Base-by-base conservation (phyloP, 2,113 vertebrate genomes). In the Symphodus melops region DNA sequence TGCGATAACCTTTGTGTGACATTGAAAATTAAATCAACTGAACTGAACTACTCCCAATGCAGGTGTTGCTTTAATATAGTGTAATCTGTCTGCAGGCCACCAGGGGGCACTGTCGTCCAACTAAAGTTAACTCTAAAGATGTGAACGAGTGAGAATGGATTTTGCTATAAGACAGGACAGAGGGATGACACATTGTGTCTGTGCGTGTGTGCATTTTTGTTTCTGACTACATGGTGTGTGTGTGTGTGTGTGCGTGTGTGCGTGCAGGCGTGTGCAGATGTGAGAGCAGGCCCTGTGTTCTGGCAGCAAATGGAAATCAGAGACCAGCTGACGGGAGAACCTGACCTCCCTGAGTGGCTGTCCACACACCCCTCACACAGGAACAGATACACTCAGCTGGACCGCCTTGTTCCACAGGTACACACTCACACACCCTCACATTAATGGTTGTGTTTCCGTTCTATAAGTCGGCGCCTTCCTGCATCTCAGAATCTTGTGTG, bases 281-380 rank as follows among this genome's bases (percentile, higher is more conserved):
- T 99, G 72, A 90, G 97, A 89, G 95, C 96, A 16, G 96, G 95
- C 67, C 94, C 95, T 0, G 96, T 98, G 2, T 97, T 99, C 87
- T 99, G 98, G 98, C 95, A 96, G 83, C 95, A 96, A 84, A 96
- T 99, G 96, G 96, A 98, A 58, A 54, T 97, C 55, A 75, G 70
- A 61, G 95, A 96, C 21, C 81, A 51, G 57, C 76, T 96, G 25
- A 83, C 61, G 1, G 95, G 94, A 14, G 90, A 94, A 25, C 90
- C 89, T 20, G 92, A 63, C 63, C 1, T 95, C 23, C 96, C 97
- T 0, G 96, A 99, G 86, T 99, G 97, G 97, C 92, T 98, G 42
- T 99, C 97, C 72, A 99, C 98, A 4, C 98, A 99, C 75, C 97
- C 97, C 2, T 97, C 97, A 3, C 96, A 99, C 75, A 96, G 88